phyloP scores from a whole-genome alignment of 2,113 vertebrate genomes.

The Anarrhichthys ocellatus region DNA sequence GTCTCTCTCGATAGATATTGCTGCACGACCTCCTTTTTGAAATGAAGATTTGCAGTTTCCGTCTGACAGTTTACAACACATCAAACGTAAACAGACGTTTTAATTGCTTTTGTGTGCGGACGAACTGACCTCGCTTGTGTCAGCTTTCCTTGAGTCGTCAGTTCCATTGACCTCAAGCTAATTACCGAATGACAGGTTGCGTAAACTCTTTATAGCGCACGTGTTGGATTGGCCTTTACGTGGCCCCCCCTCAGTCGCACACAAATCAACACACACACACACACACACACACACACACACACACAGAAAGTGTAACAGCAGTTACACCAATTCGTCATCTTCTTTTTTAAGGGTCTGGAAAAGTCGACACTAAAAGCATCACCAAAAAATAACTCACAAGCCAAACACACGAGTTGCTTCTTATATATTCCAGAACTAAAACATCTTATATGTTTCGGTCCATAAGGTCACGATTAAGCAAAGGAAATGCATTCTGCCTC shows the following conservation, averaged over 20 bases:
- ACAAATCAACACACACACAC: slow-evolving; percentile 1
- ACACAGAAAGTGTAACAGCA: slow-evolving; percentile 1
- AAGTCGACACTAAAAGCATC: slow-evolving; percentile 43
- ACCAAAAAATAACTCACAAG: slow-evolving; percentile 14
- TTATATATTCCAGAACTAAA: slow-evolving; percentile 14
- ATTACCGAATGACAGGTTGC: slow-evolving; percentile 58
- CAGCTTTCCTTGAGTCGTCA: slow-evolving; percentile 35
- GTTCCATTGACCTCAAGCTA: slow-evolving; percentile 46
- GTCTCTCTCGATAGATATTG: not conserved
- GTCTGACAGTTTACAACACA: slow-evolving; percentile 12
- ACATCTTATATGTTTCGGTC: slow-evolving; percentile 45
- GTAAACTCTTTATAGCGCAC: slow-evolving; percentile 57
- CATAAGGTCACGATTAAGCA: slow-evolving; percentile 70
- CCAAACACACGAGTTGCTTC: slow-evolving; percentile 9
- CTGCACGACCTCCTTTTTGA: slow-evolving; percentile 2
- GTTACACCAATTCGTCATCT: not conserved
- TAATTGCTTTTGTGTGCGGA: slow-evolving; percentile 58
- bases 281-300: not conserved
- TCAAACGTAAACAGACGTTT: slow-evolving; percentile 27
- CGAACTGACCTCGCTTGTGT: slow-evolving; percentile 41
- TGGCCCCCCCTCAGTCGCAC: not conserved
- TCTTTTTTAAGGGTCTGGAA: slow-evolving; percentile 38
- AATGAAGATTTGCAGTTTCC: slow-evolving; percentile 16
- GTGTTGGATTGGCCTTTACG: slow-evolving; percentile 55
- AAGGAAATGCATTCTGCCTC: slow-evolving; percentile 51